These are phyloP conservation scores for Cyprinella venusta DNA, from an alignment of 2,797 vertebrate species.

Conservation along the genomic window DNA sequence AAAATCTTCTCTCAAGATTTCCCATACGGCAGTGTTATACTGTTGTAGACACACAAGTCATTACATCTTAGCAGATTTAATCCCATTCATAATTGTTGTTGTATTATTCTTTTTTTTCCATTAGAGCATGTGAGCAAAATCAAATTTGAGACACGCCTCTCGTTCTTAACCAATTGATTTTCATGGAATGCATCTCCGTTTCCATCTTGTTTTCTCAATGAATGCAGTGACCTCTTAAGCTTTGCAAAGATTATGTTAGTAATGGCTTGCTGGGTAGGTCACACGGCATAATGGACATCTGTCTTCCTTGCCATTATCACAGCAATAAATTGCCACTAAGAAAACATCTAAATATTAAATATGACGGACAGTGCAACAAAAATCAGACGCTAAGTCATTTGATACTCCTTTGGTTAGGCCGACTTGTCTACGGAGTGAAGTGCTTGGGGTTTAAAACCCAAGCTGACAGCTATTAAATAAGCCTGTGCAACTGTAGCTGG, in stretches of 20 bases:
- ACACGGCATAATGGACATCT: constrained; percentile 59
- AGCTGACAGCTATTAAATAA: constrained; percentile 68
- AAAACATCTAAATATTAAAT: constrained; percentile 73
- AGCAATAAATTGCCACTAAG: constrained; percentile 66
- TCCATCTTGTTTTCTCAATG: constrained; percentile 57
- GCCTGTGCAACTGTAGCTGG: constrained; percentile 70
- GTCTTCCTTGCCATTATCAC: constrained; percentile 60
- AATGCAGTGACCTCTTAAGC: constrained; percentile 63
- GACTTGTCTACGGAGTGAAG: constrained; percentile 44
- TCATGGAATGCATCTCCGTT: not conserved
- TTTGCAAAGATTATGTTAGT: constrained; percentile 59
- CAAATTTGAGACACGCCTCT: not conserved
- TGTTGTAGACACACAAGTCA: not conserved
- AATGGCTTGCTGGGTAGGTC: constrained; percentile 58
- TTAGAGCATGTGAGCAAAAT: not conserved
- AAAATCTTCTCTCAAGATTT: constrained; percentile 64
- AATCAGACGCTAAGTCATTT: constrained; percentile 66
- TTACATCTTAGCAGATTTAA: constrained; percentile 16
- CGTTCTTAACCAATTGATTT: not conserved
- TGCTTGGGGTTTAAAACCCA: constrained; percentile 62
- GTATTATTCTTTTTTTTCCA: not conserved
- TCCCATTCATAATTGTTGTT: not conserved
- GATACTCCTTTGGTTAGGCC: constrained; percentile 63
- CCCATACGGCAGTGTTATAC: constrained; percentile 26
- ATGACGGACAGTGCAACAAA: constrained; percentile 66